phyloP scores from a whole-genome alignment of 2,797 vertebrate genomes.

The Natrix natrix region DNA sequence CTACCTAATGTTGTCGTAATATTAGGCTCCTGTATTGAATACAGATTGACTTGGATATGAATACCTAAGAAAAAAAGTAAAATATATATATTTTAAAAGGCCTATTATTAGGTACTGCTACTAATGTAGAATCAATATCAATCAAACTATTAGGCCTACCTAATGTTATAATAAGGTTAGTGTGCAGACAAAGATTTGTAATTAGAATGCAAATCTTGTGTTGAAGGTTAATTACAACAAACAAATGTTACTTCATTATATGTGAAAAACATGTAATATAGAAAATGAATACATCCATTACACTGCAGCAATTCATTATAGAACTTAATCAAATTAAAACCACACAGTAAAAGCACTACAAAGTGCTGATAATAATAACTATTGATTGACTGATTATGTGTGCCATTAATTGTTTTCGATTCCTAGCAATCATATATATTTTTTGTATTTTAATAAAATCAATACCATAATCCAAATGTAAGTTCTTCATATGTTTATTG shows the following conservation, averaged over 20 bases:
- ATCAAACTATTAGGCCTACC: background rate
- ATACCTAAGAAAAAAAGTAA: background rate
- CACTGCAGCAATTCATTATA: background rate
- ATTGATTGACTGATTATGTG: background rate
- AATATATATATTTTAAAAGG: background rate
- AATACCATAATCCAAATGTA: background rate
- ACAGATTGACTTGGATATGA: background rate
- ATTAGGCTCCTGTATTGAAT: background rate
- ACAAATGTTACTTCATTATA: background rate
- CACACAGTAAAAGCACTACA: background rate
- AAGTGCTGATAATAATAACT: background rate
- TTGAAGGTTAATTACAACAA: slow-evolving; percentile 10
- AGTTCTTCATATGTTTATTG: background rate
- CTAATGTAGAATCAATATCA: background rate
- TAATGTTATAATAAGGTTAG: background rate
- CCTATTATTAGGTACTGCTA: background rate
- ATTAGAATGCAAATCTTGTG: background rate
- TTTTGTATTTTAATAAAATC: background rate
- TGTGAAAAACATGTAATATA: background rate
- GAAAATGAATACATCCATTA: slow-evolving; percentile 7
- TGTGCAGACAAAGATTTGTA: background rate
- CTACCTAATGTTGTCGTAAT: background rate
- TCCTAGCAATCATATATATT: background rate
- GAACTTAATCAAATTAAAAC: background rate
- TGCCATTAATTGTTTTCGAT: background rate